Percentiles rank a stretch among this genome's conserved stretches.
Evolutionary conservation across 2,797 vertebrate genomes (phyloP).

Genomic region (Diglossa cyanea): DNA sequence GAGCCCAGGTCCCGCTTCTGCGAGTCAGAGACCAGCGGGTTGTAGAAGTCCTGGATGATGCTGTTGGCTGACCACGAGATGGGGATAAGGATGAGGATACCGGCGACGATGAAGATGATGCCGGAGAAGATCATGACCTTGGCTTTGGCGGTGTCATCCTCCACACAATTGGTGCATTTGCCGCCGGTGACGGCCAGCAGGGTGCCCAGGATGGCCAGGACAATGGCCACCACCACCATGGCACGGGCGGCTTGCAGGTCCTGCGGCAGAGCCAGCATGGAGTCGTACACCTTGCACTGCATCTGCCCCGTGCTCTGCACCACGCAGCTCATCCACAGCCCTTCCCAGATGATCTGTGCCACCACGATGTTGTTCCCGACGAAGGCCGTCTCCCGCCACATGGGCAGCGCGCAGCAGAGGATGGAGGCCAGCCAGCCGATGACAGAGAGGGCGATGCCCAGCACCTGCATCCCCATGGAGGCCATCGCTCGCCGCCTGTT

Average conservation of each 20-base stretch:
- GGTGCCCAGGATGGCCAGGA: constrained; percentile 82
- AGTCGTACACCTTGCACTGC: constrained; percentile 92
- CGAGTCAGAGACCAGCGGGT: constrained; percentile 79
- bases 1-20: constrained; percentile 89
- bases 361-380: constrained; percentile 89
- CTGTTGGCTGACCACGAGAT: constrained; percentile 89
- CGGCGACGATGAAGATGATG: constrained; percentile 82
- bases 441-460: constrained; percentile 86
- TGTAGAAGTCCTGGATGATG: constrained; percentile 89
- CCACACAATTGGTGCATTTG: constrained; percentile 94
- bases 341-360: constrained; percentile 90
- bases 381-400: constrained; percentile 92
- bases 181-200: constrained; percentile 83
- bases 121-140: constrained; percentile 85
- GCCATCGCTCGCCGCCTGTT: constrained; percentile 73
- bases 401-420: constrained; percentile 85
- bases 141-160: constrained; percentile 84
- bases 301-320: constrained; percentile 95
- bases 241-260: constrained; percentile 90
- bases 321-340: constrained; percentile 94
- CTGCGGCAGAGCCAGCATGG: constrained; percentile 85
- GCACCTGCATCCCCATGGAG: constrained; percentile 90
- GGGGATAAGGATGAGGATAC: constrained; percentile 83
- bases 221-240: constrained; percentile 82
- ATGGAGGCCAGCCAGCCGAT: constrained; percentile 89